Conservation (phyloP, 2,113 vertebrate species). For the Calcarius ornatus region DNA sequence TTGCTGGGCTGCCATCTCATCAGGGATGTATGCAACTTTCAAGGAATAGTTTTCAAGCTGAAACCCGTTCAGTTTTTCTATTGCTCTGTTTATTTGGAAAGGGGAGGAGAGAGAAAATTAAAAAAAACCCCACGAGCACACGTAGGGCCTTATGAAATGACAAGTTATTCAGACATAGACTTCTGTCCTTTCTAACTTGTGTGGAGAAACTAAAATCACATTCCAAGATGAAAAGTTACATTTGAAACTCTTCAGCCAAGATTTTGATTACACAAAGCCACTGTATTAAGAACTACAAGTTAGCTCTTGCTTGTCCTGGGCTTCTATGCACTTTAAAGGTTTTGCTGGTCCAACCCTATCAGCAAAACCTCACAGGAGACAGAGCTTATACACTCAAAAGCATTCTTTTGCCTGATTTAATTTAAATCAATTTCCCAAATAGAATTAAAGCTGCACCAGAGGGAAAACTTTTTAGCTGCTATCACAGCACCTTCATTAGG, state of each 20-base stretch:
- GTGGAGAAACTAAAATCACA: not conserved
- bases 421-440: conserved; percentile 54
- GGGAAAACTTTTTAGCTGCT: conserved; percentile 41
- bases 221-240: not conserved
- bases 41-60: conserved; percentile 92
- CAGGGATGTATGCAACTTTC: conserved; percentile 96
- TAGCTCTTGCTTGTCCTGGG: conserved; percentile 13
- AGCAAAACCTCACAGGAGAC: conserved; percentile 35
- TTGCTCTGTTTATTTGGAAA: conserved; percentile 77
- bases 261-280: not conserved
- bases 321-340: not conserved
- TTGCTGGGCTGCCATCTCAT: conserved; percentile 81
- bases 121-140: not conserved
- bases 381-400: conserved; percentile 24
- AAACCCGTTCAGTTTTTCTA: conserved; percentile 95
- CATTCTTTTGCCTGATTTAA: conserved; percentile 50
- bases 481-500: conserved; percentile 44
- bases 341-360: not conserved
- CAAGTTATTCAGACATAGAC: not conserved
- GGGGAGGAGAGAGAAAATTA: not conserved
- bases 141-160: not conserved
- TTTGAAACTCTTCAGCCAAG: not conserved
- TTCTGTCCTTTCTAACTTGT: not conserved
- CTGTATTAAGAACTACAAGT: not conserved
- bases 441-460: conserved; percentile 54